These are phyloP conservation scores for Capitella teleta DNA, from an alignment of 1,140 invertebrate genomes.

Conservation along the genomic window DNA sequence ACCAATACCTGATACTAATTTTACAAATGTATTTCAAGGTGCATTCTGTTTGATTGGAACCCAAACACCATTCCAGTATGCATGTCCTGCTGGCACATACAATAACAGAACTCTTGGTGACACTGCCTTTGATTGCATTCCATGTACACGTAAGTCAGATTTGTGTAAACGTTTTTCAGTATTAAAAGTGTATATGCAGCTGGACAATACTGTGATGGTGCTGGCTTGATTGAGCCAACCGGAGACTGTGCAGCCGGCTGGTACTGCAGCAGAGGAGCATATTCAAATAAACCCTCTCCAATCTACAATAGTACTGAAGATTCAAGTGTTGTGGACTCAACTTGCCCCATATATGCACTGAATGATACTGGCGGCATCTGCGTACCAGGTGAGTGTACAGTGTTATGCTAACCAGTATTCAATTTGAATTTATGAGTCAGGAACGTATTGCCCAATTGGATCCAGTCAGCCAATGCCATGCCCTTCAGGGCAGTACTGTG, in stretches of 20 bases:
- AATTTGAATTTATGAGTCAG: constrained; percentile 11
- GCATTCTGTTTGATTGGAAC: constrained; percentile 31
- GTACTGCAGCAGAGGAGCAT: constrained; percentile 34
- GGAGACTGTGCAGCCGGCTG: constrained; percentile 28
- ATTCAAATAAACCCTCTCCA: constrained; percentile 21
- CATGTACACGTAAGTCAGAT: constrained; percentile 26
- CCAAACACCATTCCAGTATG: constrained; percentile 17
- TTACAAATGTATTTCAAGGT: constrained; percentile 15
- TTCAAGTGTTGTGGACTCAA: constrained; percentile 18
- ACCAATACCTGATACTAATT: too few species aligned
- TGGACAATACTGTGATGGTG: constrained; percentile 30
- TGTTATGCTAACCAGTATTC: too few species aligned
- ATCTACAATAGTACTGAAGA: constrained; percentile 17
- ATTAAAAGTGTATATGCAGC: constrained; percentile 16
- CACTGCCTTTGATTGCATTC: constrained; percentile 25
- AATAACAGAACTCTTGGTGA: constrained; percentile 27
- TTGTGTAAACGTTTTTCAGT: too few species aligned
- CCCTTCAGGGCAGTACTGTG: constrained; percentile 32
- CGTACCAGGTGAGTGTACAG: constrained; percentile 20
- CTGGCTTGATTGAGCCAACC: constrained; percentile 24
- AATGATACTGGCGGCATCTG: constrained; percentile 33
- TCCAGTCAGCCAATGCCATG: constrained; percentile 22
- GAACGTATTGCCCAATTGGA: constrained; percentile 29
- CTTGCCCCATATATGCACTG: constrained; percentile 29
- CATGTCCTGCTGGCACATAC: constrained; percentile 34